phyloP scores from a whole-genome alignment of 1,140 invertebrate species.

The Micrasema longulum region DNA sequence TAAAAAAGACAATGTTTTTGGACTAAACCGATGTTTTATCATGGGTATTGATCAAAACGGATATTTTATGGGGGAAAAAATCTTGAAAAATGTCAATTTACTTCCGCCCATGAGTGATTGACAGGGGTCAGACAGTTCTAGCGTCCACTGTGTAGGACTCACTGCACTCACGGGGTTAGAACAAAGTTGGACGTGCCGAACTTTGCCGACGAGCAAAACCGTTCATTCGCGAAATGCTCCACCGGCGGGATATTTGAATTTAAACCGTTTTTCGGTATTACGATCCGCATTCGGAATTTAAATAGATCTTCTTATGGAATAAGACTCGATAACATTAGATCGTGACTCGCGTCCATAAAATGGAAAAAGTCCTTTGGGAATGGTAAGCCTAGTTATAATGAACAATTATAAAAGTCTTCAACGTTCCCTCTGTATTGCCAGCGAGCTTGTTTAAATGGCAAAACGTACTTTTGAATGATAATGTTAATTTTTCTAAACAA shows the following conservation, averaged over 20 bases:
- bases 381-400: slow-evolving; percentile 20
- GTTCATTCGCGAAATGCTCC: slow-evolving; percentile 32
- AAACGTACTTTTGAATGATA: too few species aligned
- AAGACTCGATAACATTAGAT: slow-evolving; percentile 31
- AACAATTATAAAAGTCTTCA: slow-evolving; percentile 23
- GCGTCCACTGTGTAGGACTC: too few species aligned
- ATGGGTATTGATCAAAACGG: too few species aligned
- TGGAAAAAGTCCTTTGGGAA: slow-evolving; percentile 12
- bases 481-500: too few species aligned
- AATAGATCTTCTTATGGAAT: slow-evolving; percentile 38
- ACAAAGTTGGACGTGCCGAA: slow-evolving; percentile 29
- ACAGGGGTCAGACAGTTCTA: too few species aligned
- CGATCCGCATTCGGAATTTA: slow-evolving; percentile 28
- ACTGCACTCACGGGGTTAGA: slow-evolving; percentile 5
- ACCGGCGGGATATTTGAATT: slow-evolving; percentile 30
- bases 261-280: slow-evolving; percentile 39
- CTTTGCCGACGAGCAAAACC: slow-evolving; percentile 30
- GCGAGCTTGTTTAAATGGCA: too few species aligned
- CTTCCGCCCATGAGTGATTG: too few species aligned
- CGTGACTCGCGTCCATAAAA: slow-evolving; percentile 21
- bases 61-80: too few species aligned
- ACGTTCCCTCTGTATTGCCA: too few species aligned
- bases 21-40: too few species aligned
- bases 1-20: too few species aligned
- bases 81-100: too few species aligned